Evolutionary conservation across 2,888 invertebrate genomes (phyloP).

Genomic region (Spilosoma lubricipeda): DNA sequence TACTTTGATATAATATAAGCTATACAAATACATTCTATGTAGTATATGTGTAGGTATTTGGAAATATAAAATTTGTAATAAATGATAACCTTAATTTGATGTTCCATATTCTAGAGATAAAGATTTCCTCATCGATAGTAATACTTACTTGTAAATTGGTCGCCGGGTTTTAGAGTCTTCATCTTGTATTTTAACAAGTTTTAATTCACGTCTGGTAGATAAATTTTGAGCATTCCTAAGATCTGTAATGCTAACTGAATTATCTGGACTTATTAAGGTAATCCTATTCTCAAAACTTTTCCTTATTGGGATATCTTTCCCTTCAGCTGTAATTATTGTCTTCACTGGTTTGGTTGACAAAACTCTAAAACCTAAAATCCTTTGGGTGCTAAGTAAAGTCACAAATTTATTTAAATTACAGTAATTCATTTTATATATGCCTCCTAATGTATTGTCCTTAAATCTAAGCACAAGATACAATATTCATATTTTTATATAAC

Average conservation of each 20-base stretch:
- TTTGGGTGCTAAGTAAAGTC: conserved; percentile 55
- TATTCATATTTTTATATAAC: conserved; percentile 9
- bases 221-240: conserved; percentile 90
- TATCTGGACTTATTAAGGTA: conserved; percentile 87
- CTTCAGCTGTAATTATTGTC: conserved; percentile 68
- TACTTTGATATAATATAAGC: too few relatives aligned
- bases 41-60: too few relatives aligned
- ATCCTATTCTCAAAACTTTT: conserved; percentile 83
- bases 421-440: conserved; percentile 37
- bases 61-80: too few relatives aligned
- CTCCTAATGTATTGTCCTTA: not conserved
- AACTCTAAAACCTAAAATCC: conserved; percentile 62
- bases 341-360: conserved; percentile 61
- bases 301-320: conserved; percentile 79
- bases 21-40: too few relatives aligned
- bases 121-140: not conserved
- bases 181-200: conserved; percentile 89
- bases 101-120: not conserved
- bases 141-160: conserved; percentile 88
- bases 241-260: conserved; percentile 86
- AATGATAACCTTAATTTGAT: too few relatives aligned
- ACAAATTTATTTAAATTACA: conserved; percentile 67
- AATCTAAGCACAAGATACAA: not conserved
- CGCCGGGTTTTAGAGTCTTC: conserved; percentile 89
- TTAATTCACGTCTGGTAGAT: conserved; percentile 89